Evolutionary conservation across 2,797 vertebrate species (phyloP).

Genomic region (Acrossocheilus fasciatus): DNA sequence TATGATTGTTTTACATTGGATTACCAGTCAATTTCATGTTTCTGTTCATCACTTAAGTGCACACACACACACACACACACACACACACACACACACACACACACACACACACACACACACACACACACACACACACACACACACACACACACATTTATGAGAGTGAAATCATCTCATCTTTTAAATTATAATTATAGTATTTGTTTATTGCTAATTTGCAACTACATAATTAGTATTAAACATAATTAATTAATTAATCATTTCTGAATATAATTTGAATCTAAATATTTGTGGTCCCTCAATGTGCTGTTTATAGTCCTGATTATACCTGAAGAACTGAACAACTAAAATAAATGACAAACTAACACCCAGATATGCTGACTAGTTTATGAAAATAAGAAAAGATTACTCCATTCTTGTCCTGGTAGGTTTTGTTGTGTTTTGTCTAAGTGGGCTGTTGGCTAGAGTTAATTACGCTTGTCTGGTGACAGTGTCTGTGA

Average conservation of each 20-base stretch:
- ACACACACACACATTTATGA: neutral
- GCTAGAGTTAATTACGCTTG: neutral
- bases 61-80: no score
- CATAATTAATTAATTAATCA: neutral
- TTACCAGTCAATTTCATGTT: neutral
- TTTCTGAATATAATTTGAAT: neutral
- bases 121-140: no score
- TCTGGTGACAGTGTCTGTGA: conserved; percentile 34
- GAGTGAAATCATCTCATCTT: neutral
- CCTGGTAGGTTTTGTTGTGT: neutral
- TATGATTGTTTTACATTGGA: neutral
- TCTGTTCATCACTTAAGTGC: neutral
- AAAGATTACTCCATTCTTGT: neutral
- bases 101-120: no score
- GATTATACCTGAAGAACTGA: neutral
- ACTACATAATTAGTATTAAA: neutral
- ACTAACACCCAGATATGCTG: neutral
- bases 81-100: no score
- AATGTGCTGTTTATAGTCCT: neutral
- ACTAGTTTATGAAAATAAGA: neutral
- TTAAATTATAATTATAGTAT: neutral
- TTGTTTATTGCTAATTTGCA: neutral
- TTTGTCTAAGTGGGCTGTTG: neutral
- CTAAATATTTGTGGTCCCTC: neutral
- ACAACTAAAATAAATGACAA: neutral